Evolutionary conservation across 2,113 vertebrate genomes (phyloP).

Genomic region (Nymphicus hollandicus): DNA sequence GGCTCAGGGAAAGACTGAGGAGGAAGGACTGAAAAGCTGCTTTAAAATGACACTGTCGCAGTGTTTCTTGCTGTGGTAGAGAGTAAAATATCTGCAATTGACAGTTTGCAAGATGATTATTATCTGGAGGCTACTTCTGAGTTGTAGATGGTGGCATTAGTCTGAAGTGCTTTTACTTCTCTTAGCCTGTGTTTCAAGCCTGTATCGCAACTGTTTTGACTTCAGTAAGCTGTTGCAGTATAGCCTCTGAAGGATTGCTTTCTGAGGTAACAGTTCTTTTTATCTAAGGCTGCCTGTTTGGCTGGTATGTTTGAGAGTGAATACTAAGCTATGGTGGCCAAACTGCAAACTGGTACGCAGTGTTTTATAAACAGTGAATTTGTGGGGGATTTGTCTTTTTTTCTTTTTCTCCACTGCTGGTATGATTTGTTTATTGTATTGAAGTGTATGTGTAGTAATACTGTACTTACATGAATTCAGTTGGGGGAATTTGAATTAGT

Average conservation of each 20-base stretch:
- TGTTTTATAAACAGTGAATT: not conserved
- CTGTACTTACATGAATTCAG: not conserved
- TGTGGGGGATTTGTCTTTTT: not conserved
- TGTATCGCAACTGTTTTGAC: not conserved
- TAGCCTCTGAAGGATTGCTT: not conserved
- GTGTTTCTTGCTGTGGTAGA: not conserved
- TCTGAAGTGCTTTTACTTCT: not conserved
- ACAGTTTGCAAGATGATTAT: not conserved
- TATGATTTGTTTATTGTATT: not conserved
- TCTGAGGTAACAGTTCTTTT: not conserved
- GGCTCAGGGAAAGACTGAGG: not conserved
- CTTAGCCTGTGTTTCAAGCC: not conserved
- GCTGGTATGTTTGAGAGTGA: not conserved
- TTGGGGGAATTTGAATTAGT: not conserved
- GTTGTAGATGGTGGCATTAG: not conserved
- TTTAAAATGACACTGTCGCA: not conserved
- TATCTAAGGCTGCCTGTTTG: not conserved
- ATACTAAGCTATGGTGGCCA: not conserved
- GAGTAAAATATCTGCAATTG: not conserved
- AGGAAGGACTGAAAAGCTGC: not conserved
- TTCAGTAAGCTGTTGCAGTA: not conserved
- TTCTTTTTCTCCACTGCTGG: not conserved
- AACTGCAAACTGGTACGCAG: not conserved
- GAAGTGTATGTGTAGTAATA: not conserved
- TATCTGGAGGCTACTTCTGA: not conserved